Conservation (phyloP, 1,140 invertebrate genomes). For the Stenopsyche tienmushanensis region DNA sequence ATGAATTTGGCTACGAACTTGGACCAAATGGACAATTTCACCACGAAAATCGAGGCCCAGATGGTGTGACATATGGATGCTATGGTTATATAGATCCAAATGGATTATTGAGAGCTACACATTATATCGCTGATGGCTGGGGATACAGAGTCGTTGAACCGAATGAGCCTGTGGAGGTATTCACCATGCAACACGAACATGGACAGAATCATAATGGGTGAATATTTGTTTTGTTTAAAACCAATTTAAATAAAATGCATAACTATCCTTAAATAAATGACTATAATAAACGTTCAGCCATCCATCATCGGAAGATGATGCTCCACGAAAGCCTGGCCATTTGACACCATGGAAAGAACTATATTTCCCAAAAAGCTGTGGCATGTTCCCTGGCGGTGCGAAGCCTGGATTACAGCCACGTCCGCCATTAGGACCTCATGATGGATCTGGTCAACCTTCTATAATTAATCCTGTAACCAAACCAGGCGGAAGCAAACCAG, state of each 20-base stretch:
- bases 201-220: constrained; percentile 8
- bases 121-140: constrained; percentile 76
- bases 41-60: constrained; percentile 70
- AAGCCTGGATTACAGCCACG: constrained; percentile 31
- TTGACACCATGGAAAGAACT: constrained; percentile 61
- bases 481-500: constrained; percentile 17
- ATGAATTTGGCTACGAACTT: constrained; percentile 73
- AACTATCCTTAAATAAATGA: too few species aligned
- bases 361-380: constrained; percentile 64
- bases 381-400: constrained; percentile 48
- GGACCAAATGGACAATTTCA: constrained; percentile 74
- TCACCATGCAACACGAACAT: constrained; percentile 46
- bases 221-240: neutral
- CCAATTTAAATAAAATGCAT: too few species aligned
- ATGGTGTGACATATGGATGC: constrained; percentile 76
- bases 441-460: constrained; percentile 42
- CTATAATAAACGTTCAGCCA: too few species aligned
- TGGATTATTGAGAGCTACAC: constrained; percentile 64
- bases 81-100: constrained; percentile 74
- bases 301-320: constrained; percentile 43
- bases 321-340: constrained; percentile 56
- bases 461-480: constrained; percentile 9
- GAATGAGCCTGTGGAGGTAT: constrained; percentile 68
- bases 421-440: constrained; percentile 2
- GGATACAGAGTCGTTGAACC: constrained; percentile 72